Conservation (phyloP, 1,140 invertebrate genomes). For the Calephelis nemesis region DNA sequence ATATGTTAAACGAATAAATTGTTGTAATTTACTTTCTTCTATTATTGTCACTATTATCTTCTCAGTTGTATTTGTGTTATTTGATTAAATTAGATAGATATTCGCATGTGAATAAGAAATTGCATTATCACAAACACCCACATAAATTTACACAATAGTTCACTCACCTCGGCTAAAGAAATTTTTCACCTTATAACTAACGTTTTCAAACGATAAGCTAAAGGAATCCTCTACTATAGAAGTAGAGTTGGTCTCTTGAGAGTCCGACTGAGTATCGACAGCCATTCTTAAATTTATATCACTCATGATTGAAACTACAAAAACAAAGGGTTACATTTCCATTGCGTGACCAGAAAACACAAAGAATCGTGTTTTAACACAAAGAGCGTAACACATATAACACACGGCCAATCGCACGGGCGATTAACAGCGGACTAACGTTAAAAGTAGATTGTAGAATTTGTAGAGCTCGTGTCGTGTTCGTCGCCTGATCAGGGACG, state of each 20-base stretch:
- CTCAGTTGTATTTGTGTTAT: background rate
- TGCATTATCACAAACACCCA: background rate
- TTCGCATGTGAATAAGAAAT: background rate
- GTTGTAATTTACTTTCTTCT: too few relatives aligned
- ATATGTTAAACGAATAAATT: background rate
- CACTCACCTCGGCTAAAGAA: constrained; percentile 51
- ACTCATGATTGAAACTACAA: constrained; percentile 40
- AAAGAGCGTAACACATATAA: constrained; percentile 42
- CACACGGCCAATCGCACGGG: constrained; percentile 38
- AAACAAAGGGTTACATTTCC: constrained; percentile 48
- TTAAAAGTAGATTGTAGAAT: constrained; percentile 10
- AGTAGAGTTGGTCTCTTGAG: constrained; percentile 61
- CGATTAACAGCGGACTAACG: constrained; percentile 37
- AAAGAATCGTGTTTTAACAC: constrained; percentile 60
- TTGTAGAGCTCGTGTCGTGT: constrained; percentile 1
- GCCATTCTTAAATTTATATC: constrained; percentile 51
- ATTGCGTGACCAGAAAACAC: constrained; percentile 51
- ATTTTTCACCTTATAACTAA: constrained; percentile 56
- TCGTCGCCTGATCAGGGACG: background rate
- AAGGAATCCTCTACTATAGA: constrained; percentile 57
- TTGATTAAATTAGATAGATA: background rate
- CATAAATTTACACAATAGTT: constrained; percentile 20
- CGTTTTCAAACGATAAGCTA: constrained; percentile 63
- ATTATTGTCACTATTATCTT: background rate
- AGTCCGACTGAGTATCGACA: constrained; percentile 54